Conservation (phyloP, 2,113 vertebrate genomes). For the Sterrhoptilus dennistouni region DNA sequence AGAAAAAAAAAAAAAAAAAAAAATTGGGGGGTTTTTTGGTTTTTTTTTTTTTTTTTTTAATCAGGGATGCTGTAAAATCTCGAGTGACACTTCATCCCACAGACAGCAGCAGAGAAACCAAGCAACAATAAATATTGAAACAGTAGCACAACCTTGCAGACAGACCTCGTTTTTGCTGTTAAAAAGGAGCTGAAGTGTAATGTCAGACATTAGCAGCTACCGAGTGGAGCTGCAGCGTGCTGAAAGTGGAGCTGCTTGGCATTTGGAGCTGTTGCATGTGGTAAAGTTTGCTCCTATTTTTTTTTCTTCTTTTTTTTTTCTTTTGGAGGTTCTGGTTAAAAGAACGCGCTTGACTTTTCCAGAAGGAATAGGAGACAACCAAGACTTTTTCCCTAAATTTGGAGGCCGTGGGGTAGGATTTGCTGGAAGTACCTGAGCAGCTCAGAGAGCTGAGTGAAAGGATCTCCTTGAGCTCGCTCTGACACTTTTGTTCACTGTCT, state of each 20-base stretch:
- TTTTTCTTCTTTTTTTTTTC: no score
- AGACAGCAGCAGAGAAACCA: not conserved
- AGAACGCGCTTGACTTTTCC: not conserved
- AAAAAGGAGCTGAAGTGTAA: not conserved
- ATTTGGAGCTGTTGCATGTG: not conserved
- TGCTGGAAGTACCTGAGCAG: not conserved
- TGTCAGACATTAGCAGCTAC: not conserved
- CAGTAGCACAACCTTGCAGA: conserved; percentile 8
- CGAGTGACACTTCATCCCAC: conserved; percentile 25
- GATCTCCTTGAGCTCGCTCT: not conserved
- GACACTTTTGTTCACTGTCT: not conserved
- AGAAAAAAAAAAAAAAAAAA: no score
- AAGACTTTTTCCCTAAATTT: no score
- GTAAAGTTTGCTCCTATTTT: not conserved
- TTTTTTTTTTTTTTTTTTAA: not conserved
- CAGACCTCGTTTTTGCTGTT: not conserved
- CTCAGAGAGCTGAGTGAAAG: not conserved
- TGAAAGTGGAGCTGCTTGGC: not conserved
- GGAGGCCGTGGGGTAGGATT: not conserved
- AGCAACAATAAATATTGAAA: conserved; percentile 30
- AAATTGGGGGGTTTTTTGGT: no score
- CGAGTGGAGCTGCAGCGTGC: not conserved
- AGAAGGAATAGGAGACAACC: not conserved
- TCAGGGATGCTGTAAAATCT: not conserved
- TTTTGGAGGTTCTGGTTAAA: not conserved